These are phyloP conservation scores for Philhelius pedissequus DNA, from an alignment of 2,888 invertebrate genomes.

Conservation along the genomic window DNA sequence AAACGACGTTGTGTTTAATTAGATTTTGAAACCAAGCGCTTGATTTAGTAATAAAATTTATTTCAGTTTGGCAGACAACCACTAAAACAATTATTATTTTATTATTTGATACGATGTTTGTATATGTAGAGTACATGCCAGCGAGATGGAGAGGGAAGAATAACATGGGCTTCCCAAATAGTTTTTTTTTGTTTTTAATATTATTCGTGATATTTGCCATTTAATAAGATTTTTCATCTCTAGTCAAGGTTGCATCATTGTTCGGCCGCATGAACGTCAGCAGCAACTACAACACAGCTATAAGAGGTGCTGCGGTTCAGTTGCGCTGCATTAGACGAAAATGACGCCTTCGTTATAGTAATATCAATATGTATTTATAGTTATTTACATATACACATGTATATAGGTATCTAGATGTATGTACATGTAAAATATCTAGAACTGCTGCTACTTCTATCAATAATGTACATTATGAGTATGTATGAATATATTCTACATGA, in stretches of 20 bases:
- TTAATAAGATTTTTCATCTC: conserved; percentile 54
- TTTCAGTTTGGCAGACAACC: neutral
- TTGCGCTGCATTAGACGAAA: conserved; percentile 50
- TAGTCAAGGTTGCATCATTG: conserved; percentile 49
- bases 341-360: neutral
- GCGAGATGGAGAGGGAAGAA: neutral
- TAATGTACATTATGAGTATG: no score
- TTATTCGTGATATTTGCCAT: conserved; percentile 43
- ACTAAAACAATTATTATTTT: neutral
- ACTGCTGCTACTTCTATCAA: neutral
- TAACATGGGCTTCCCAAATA: conserved; percentile 33
- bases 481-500: neutral
- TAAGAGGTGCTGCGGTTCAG: conserved; percentile 15
- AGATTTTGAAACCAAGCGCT: conserved; percentile 30
- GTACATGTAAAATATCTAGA: no score
- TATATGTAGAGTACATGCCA: no score
- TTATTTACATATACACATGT: neutral
- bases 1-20: conserved; percentile 30
- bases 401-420: neutral
- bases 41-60: conserved; percentile 18
- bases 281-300: neutral
- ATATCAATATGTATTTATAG: conserved; percentile 7
- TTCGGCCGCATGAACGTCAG: neutral
- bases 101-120: neutral
- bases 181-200: conserved; percentile 31